phyloP scores from a whole-genome alignment of 2,113 vertebrate genomes.

The Tauraco erythrolophus region DNA sequence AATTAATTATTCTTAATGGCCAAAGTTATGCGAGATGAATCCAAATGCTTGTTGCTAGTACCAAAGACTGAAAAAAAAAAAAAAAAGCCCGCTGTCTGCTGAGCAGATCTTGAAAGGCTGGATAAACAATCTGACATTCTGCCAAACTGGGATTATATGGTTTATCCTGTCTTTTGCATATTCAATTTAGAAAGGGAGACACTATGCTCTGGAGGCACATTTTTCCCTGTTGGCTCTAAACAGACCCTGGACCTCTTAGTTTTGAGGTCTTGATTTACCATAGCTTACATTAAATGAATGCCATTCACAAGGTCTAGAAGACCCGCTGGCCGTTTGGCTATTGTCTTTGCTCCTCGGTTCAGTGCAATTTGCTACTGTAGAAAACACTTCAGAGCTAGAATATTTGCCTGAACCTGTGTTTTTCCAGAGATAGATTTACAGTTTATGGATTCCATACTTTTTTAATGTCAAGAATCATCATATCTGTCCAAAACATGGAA shows the following conservation, averaged over 20 bases:
- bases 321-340: neutral
- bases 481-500: neutral
- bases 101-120: neutral
- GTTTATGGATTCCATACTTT: neutral
- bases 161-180: neutral
- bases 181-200: neutral
- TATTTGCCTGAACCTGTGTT: neutral
- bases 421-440: neutral
- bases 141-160: neutral
- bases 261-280: neutral
- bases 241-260: neutral
- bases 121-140: neutral
- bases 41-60: neutral
- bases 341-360: neutral
- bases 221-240: neutral
- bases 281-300: neutral
- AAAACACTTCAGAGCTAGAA: neutral
- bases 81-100: neutral
- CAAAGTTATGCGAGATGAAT: neutral
- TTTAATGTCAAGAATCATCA: neutral
- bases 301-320: neutral
- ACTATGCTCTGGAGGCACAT: neutral
- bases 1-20: neutral
- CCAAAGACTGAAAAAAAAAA: neutral
- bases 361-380: neutral